phyloP scores from a whole-genome alignment of 2,888 invertebrate genomes.

The Ischnus inquisitorius region DNA sequence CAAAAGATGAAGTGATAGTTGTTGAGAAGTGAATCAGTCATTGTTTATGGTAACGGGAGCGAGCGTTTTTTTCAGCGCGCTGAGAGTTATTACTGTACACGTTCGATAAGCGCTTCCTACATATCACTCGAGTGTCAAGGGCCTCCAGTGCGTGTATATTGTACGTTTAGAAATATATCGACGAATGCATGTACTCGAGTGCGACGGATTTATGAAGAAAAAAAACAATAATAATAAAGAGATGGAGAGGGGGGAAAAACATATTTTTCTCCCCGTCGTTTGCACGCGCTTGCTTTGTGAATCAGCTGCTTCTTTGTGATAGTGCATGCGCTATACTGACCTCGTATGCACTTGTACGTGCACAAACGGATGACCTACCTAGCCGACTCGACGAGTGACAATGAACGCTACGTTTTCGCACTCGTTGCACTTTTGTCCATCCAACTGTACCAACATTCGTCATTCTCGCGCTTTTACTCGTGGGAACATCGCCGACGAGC shows the following conservation, averaged over 20 bases:
- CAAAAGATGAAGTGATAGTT: not conserved
- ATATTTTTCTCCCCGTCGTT: conserved; percentile 12
- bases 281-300: conserved; percentile 17
- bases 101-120: too few species aligned
- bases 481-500: not conserved
- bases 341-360: not conserved
- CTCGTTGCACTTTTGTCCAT: conserved; percentile 40
- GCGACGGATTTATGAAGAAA: not conserved
- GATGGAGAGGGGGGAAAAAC: not conserved
- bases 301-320: conserved; percentile 25
- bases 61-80: not conserved
- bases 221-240: not conserved
- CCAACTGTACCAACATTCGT: conserved; percentile 35
- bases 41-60: not conserved
- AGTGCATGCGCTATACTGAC: not conserved
- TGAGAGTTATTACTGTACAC: not conserved
- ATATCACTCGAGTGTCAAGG: not conserved
- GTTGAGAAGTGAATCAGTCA: not conserved
- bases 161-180: not conserved
- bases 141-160: not conserved
- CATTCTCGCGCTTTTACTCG: conserved; percentile 26
- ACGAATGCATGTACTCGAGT: not conserved
- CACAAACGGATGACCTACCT: conserved; percentile 32
- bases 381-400: conserved; percentile 33
- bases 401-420: conserved; percentile 38